These are phyloP conservation scores for Sparidentex hasta DNA, from an alignment of 2,797 vertebrate genomes.

Conservation along the genomic window DNA sequence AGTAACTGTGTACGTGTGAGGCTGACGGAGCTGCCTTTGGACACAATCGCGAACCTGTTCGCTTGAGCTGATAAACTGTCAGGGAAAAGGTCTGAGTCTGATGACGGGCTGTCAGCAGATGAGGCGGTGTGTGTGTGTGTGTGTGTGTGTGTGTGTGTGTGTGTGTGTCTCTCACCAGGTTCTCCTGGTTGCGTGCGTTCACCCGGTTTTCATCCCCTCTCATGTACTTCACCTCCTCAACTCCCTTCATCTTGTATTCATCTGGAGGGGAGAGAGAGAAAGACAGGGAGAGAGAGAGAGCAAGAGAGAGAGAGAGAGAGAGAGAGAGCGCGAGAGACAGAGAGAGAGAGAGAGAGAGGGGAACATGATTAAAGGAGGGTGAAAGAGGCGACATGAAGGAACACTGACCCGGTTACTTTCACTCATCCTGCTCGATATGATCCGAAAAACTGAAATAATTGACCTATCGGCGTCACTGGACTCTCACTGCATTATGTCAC, in stretches of 20 bases:
- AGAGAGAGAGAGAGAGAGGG: constrained; percentile 27
- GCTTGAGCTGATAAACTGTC: constrained; percentile 64
- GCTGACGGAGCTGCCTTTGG: constrained; percentile 43
- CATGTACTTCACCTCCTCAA: constrained; percentile 99
- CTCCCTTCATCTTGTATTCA: constrained; percentile 98
- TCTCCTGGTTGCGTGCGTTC: constrained; percentile 97
- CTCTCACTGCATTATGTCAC: constrained; percentile 29
- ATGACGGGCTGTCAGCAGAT: constrained; percentile 54
- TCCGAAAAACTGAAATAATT: constrained; percentile 23
- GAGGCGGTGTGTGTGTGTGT: constrained; percentile 25
- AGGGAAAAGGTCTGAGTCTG: constrained; percentile 57
- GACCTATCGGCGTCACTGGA: constrained; percentile 27
- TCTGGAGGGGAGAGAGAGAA: constrained; percentile 82
- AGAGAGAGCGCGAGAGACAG: constrained; percentile 23
- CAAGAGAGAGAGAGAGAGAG: constrained; percentile 33
- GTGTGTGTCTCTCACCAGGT: constrained; percentile 91
- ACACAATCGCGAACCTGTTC: constrained; percentile 61
- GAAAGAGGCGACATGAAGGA: constrained; percentile 39
- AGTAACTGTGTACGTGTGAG: constrained; percentile 32
- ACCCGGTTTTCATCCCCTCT: constrained; percentile 96
- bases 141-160: constrained; percentile 29
- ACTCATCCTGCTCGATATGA: constrained; percentile 11
- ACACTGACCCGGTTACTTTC: constrained; percentile 34
- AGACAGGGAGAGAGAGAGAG: constrained; percentile 27
- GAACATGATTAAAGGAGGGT: constrained; percentile 50